These are phyloP conservation scores for Forbesichthys agassizii DNA, from an alignment of 2,113 vertebrate species.

Conservation along the genomic window DNA sequence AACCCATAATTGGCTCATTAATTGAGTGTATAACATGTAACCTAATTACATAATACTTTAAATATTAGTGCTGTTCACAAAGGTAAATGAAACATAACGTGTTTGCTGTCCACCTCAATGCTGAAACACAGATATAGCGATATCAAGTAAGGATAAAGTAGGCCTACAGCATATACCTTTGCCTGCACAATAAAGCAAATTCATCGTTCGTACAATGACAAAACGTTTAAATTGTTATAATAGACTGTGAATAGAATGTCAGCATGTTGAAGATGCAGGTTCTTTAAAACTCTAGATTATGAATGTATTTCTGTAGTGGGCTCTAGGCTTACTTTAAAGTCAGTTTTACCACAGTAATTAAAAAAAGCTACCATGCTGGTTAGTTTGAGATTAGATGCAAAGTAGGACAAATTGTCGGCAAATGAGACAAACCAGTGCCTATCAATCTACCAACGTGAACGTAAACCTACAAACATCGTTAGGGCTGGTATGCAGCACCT, in stretches of 20 bases:
- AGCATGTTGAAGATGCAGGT: no score
- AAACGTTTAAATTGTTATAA: no score
- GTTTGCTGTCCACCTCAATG: conserved; percentile 8
- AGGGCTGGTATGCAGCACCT: conserved; percentile 45
- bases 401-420: not conserved
- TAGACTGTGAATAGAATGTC: no score
- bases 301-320: no score
- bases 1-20: no score
- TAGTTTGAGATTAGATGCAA: not conserved
- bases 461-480: conserved; percentile 27
- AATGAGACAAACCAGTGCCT: not conserved
- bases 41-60: not conserved
- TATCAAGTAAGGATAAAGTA: no score
- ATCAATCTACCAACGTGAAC: conserved; percentile 10
- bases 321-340: not conserved
- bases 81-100: not conserved
- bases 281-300: no score
- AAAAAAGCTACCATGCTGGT: not conserved
- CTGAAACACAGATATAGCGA: not conserved
- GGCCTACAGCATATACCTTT: no score
- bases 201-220: no score
- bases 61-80: not conserved
- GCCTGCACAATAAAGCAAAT: no score
- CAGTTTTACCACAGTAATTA: not conserved
- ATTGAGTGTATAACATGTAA: no score